A percentile compares a stretch with the other conserved stretches of the same genome.
phyloP scores from a whole-genome alignment of 2,113 vertebrate species.

The Onychostruthus taczanowskii region DNA sequence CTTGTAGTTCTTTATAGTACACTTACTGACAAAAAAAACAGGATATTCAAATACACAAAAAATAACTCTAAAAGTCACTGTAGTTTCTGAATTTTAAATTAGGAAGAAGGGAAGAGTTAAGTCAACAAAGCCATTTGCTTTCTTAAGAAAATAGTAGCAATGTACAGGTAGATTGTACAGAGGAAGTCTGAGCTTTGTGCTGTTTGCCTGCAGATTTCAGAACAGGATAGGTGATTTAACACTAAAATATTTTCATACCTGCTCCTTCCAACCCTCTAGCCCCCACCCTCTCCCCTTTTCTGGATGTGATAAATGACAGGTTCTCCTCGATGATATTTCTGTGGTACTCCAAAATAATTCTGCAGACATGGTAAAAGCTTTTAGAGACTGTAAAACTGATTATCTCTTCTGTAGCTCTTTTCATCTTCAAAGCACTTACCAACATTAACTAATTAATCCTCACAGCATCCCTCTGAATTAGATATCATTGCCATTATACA shows the following conservation, averaged over 20 bases:
- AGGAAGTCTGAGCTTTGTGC: neutral
- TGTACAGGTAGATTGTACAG: neutral
- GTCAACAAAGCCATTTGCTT: neutral
- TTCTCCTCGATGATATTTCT: conserved; percentile 38
- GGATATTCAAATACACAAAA: neutral
- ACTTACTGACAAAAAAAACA: neutral
- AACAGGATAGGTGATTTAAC: neutral
- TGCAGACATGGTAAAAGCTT: conserved; percentile 61
- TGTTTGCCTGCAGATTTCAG: neutral
- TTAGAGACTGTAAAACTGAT: conserved; percentile 72
- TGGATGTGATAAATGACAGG: conserved; percentile 36
- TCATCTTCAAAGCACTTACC: conserved; percentile 72
- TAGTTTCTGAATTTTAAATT: neutral
- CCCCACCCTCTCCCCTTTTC: neutral
- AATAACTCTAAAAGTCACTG: neutral
- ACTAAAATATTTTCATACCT: neutral
- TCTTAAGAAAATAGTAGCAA: neutral
- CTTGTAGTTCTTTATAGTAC: neutral
- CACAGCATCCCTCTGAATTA: conserved; percentile 46
- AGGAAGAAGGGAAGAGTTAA: neutral
- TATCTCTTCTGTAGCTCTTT: conserved; percentile 66
- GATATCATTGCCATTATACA: conserved; percentile 46
- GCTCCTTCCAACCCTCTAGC: neutral
- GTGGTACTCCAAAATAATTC: conserved; percentile 58
- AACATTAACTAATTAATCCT: conserved; percentile 73